Evolutionary conservation across 2,797 vertebrate genomes (phyloP), one percentile per base, ranked within the genome.

Genomic region (Platyrinchus mystaceus): DNA sequence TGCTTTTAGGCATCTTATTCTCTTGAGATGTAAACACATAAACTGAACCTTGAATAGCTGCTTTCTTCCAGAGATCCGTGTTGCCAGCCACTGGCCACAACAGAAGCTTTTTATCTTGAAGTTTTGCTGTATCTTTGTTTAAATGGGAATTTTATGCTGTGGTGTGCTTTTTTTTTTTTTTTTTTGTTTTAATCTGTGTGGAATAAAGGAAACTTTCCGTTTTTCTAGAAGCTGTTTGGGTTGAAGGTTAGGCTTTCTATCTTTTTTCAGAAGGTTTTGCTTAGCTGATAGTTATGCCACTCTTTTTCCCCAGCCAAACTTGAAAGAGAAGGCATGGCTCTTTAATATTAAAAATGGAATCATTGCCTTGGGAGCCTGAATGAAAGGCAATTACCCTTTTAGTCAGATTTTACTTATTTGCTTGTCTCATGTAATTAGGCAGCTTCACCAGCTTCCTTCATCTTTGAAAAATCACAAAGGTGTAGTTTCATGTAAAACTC

Each of bases 311-410:
- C 7, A 70, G 27, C 32, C 53, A 34, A 50, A 89, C 76, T 77
- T 88, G 58, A 94, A 89, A 91, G 68, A 84, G 68, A 68, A 92
- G 87, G 41, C 37, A 26, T 67, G 75, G 58, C 37, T 73, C 84
- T 92, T 59, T 58, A 71, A 53, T 90, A 76, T 91, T 92, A 74
- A 83, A 85, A 70, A 68, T 43, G 22, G 30, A 84, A 46, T 91
- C 14, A 24, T 87, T 83, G 44, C 89, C 84, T 87, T 70, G 58
- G 58, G 84, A 96, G 64, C 21, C 58, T 66, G 53, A 86, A 83
- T 91, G 49, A 89, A 85, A 75, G 88, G 46, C 91, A 94, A 68
- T 92, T 90, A 91, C 53, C 77, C 46, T 78, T 60, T 78, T 87
- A 92, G 84, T 88, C 85, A 80, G 36, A 56, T 64, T 77, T 82